A percentile compares a stretch with the other conserved stretches of the same genome.
phyloP scores from a whole-genome alignment of 2,888 invertebrate genomes.

The Steinernema scapterisci region DNA sequence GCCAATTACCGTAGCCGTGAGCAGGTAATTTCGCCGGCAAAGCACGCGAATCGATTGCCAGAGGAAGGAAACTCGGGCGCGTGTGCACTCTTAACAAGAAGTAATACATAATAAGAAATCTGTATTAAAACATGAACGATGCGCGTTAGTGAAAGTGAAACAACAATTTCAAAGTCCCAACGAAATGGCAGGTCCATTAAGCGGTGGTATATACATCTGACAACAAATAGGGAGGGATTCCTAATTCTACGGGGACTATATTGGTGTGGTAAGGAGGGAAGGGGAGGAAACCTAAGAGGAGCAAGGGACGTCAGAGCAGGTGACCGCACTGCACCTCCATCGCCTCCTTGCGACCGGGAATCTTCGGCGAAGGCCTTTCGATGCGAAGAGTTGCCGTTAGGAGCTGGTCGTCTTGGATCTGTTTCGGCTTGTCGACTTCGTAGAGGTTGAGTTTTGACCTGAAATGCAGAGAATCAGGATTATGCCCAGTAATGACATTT shows the following conservation, averaged over 20 bases:
- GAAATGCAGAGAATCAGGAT: background rate
- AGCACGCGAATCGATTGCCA: background rate
- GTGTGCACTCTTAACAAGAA: background rate
- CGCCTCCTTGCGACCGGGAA: background rate
- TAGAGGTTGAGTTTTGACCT: background rate
- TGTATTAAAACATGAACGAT: background rate
- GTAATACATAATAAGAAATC: background rate
- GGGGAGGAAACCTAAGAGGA: too few species aligned
- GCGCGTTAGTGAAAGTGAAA: background rate
- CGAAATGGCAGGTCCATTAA: background rate
- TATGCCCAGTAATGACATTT: too few species aligned
- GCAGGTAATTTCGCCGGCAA: background rate
- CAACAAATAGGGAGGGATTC: background rate
- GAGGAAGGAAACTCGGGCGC: too few species aligned
- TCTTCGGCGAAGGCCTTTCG: background rate
- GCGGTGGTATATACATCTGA: background rate
- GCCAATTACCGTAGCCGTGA: conserved; percentile 15
- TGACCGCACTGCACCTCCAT: conserved; percentile 14
- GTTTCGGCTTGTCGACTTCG: background rate
- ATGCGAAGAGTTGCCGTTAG: background rate
- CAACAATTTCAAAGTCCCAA: background rate
- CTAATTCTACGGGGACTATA: background rate
- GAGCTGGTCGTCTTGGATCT: background rate
- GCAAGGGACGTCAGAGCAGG: background rate
- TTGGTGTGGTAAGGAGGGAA: too few species aligned